Evolutionary conservation across 2,888 invertebrate species (phyloP), one percentile per base, ranked within the genome.

Genomic region (Lithophane socia): DNA sequence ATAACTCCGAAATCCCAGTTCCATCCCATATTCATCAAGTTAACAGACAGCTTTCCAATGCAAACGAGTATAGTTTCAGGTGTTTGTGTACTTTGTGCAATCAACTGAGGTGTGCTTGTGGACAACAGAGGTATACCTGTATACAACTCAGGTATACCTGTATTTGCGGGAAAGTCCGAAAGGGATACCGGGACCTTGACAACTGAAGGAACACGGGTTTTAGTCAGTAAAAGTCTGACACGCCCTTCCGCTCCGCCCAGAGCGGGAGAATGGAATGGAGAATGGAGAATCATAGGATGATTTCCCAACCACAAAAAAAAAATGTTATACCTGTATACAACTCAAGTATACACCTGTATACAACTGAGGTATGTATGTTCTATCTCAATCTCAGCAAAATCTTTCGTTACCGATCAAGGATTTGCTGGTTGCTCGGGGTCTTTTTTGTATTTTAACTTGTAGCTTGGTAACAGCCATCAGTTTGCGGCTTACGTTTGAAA

Each of bases 21-120:
- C 13, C 64, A 65, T 73, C 29, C 42, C 61, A 24, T 42, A 73
- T 75, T 68, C 47, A 75, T 76, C 73, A 77, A 66, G 78, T 77
- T 82, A 79, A 75, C 77, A 58, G 70, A 73, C 56, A 73, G 79
- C 70, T 83, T 80, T 85, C 71, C 61, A 66, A 79, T 85, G 79
- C 83, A 81, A 88, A 89, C 75, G 47, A 79, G 64, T 54, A 73
- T 42, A 75, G 75, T 75, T 81, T 77, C 78, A 83, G 82, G 80
- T 77, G 70, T 77, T 81, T 83, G 71, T 79, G 82, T 80, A 80
- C 87, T 89, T 87, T 89, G 90, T 88, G 70, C 89, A 89, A 89
- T 89, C 90, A 89, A 71, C 84, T 21, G 12, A 56, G 16, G n/a
- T 75, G 47, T 24, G 21, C 18, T 24, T 52, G 49, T 66, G 8